Evolutionary conservation across 2,113 vertebrate genomes (phyloP).

Genomic region (Ondatra zibethicus): DNA sequence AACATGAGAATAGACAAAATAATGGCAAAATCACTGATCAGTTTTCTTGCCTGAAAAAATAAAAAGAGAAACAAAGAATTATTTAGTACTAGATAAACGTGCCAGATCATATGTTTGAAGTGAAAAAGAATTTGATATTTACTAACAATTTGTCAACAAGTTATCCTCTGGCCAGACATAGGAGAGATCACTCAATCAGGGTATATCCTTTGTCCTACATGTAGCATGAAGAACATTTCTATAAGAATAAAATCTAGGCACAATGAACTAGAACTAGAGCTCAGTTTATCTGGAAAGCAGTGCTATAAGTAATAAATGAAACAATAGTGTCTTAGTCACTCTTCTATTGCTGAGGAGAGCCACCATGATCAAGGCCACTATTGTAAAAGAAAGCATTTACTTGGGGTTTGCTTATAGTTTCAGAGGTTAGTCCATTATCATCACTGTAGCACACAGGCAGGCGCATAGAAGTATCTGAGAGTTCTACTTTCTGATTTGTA

Average conservation of each 20-base stretch:
- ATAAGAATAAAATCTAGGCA: background rate
- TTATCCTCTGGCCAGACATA: background rate
- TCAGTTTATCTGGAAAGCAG: background rate
- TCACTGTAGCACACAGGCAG: background rate
- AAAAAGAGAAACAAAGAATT: background rate
- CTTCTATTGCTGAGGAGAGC: background rate
- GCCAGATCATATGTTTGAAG: fast-evolving
- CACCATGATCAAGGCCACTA: background rate
- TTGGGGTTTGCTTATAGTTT: background rate
- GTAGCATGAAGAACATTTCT: background rate
- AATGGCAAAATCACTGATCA: constrained; percentile 99
- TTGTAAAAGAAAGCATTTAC: background rate
- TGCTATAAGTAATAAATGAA: background rate
- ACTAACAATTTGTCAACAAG: constrained; percentile 16
- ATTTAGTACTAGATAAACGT: background rate
- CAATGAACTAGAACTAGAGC: background rate
- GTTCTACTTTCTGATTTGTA: background rate
- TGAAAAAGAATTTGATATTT: background rate
- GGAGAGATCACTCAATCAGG: background rate
- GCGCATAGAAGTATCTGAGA: background rate
- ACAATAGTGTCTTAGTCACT: background rate
- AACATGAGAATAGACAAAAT: constrained; percentile 98
- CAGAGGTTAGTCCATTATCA: background rate
- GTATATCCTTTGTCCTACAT: background rate
- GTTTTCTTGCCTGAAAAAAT: constrained; percentile 93